These are phyloP conservation scores for Cygnus buccinator DNA, from an alignment of 2,113 vertebrate genomes.

Conservation along the genomic window DNA sequence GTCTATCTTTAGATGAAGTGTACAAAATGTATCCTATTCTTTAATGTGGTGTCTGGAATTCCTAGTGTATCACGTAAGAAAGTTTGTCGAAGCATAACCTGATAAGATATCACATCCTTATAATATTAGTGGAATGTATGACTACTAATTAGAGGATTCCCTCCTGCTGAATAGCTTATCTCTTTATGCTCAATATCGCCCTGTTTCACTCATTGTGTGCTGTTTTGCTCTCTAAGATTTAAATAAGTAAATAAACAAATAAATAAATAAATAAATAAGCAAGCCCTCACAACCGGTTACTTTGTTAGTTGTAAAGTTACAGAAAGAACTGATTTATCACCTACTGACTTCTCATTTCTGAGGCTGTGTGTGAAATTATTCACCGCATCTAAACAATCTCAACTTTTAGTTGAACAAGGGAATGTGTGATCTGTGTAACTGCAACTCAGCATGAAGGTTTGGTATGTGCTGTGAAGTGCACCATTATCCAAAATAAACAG, in stretches of 20 bases:
- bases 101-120: not conserved
- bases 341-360: not conserved
- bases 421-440: not conserved
- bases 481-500: conserved; percentile 61
- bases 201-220: not conserved
- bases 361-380: not conserved
- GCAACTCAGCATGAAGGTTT: not conserved
- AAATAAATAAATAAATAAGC: not conserved
- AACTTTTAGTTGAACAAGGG: not conserved
- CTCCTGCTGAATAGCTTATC: not conserved
- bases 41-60: not conserved
- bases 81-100: not conserved
- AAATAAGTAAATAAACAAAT: not conserved
- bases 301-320: not conserved
- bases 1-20: not conserved
- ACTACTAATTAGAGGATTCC: conserved; percentile 14
- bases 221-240: not conserved
- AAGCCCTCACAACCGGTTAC: not conserved
- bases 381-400: not conserved
- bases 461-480: conserved; percentile 5
- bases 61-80: accelerated
- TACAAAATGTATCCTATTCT: not conserved
- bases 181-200: not conserved
- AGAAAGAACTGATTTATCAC: not conserved
- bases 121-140: not conserved